Evolutionary conservation across 2,797 vertebrate genomes (phyloP).

Genomic region (Lemur catta): DNA sequence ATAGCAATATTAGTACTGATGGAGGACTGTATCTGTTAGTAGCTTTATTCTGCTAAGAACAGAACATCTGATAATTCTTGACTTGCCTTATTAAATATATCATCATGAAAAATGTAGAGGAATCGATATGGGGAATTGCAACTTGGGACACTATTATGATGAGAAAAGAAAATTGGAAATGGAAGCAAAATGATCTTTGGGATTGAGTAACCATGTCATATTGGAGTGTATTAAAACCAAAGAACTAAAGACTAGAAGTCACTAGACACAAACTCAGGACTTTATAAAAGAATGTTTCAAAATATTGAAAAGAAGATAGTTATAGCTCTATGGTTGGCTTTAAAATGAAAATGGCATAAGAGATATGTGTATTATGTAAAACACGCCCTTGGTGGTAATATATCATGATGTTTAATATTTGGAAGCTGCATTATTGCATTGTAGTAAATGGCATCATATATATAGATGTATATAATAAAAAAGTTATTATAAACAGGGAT

Average conservation of each 20-base stretch:
- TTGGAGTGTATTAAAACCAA: constrained; percentile 49
- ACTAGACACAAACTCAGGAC: background rate
- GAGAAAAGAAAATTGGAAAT: constrained; percentile 62
- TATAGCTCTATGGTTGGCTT: background rate
- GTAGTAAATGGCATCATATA: background rate
- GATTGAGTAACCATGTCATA: constrained; percentile 27
- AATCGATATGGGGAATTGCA: constrained; percentile 63
- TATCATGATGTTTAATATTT: background rate
- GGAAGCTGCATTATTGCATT: background rate
- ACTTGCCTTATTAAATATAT: constrained; percentile 67
- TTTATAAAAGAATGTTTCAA: background rate
- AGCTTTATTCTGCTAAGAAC: constrained; percentile 48
- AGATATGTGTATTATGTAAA: constrained; percentile 8
- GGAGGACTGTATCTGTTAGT: background rate
- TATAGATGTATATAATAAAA: background rate
- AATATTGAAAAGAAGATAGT: background rate
- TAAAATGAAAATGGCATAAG: constrained; percentile 4
- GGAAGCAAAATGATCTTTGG: constrained; percentile 54
- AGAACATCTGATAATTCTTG: constrained; percentile 64
- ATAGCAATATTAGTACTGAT: background rate
- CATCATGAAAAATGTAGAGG: constrained; percentile 61
- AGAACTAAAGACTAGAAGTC: background rate
- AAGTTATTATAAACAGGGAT: background rate
- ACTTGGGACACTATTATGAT: constrained; percentile 45
- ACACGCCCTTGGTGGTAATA: background rate